Evolutionary conservation across 2,888 invertebrate species (phyloP).

Genomic region (Augiades crinisus): DNA sequence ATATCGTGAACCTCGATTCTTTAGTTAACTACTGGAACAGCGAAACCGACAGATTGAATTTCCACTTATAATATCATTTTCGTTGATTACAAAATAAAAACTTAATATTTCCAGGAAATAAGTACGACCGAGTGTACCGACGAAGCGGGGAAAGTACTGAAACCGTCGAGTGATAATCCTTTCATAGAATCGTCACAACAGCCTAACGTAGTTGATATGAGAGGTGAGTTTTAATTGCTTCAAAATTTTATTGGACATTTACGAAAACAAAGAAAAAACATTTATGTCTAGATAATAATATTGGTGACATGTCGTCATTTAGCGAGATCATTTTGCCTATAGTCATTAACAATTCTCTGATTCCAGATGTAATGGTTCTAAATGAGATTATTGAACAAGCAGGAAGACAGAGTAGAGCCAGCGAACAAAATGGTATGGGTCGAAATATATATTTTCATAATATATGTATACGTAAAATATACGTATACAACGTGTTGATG

Average conservation of each 20-base stretch:
- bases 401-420: constrained; percentile 91
- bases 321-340: too few species aligned
- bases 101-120: constrained; percentile 83
- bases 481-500: too few species aligned
- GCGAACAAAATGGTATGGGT: constrained; percentile 94
- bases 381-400: constrained; percentile 99
- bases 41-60: too few species aligned
- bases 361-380: constrained; percentile 97
- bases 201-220: constrained; percentile 96
- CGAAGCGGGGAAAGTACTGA: constrained; percentile 89
- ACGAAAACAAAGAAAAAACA: too few species aligned
- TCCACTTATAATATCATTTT: too few species aligned
- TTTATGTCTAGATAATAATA: too few species aligned
- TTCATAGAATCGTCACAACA: constrained; percentile 94
- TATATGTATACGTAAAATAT: too few species aligned
- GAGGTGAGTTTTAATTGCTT: constrained; percentile 81
- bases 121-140: constrained; percentile 88
- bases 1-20: too few species aligned
- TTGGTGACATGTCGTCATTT: too few species aligned
- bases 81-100: neutral
- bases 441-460: too few species aligned
- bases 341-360: neutral
- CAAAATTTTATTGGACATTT: too few species aligned
- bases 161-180: constrained; percentile 93
- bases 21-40: too few species aligned